Evolutionary conservation across 2,888 invertebrate species (phyloP).

Genomic region (Pristionchus maxplancki): DNA sequence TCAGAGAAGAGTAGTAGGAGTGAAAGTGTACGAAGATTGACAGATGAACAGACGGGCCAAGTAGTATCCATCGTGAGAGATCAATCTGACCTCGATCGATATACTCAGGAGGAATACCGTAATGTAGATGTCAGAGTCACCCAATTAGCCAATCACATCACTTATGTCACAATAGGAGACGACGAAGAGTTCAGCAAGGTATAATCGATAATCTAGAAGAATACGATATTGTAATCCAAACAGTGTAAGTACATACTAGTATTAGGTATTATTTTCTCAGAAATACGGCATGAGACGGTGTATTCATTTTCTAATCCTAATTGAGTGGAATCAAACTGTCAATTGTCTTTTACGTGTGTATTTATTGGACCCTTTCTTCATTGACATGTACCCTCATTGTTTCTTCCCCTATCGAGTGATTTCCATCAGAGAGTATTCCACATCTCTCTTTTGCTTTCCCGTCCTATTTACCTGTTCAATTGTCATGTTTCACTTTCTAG

Average conservation of each 20-base stretch:
- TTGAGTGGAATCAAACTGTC: not conserved
- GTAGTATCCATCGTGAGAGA: conserved; percentile 41
- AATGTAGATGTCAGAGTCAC: conserved; percentile 53
- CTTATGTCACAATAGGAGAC: conserved; percentile 68
- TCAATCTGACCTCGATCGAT: conserved; percentile 27
- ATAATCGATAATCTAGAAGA: conserved; percentile 19
- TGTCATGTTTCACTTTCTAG: conserved; percentile 33
- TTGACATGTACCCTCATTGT: not conserved
- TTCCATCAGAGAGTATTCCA: not conserved
- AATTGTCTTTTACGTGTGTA: conserved; percentile 8
- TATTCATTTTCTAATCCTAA: not conserved
- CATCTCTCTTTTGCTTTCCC: not conserved
- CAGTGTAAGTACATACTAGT: conserved; percentile 11
- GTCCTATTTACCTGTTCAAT: not conserved
- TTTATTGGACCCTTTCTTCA: conserved; percentile 32
- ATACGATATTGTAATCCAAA: not conserved
- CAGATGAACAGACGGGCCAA: conserved; percentile 33
- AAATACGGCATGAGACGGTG: conserved; percentile 19
- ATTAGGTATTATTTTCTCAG: conserved; percentile 24
- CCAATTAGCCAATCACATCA: conserved; percentile 68
- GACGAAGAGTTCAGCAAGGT: conserved; percentile 54
- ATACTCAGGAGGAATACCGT: not conserved
- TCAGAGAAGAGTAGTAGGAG: not conserved
- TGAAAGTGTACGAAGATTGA: conserved; percentile 26
- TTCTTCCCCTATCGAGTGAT: not conserved